These are phyloP conservation scores for Holacanthus passer DNA, from an alignment of 2,113 vertebrate genomes.

Conservation along the genomic window DNA sequence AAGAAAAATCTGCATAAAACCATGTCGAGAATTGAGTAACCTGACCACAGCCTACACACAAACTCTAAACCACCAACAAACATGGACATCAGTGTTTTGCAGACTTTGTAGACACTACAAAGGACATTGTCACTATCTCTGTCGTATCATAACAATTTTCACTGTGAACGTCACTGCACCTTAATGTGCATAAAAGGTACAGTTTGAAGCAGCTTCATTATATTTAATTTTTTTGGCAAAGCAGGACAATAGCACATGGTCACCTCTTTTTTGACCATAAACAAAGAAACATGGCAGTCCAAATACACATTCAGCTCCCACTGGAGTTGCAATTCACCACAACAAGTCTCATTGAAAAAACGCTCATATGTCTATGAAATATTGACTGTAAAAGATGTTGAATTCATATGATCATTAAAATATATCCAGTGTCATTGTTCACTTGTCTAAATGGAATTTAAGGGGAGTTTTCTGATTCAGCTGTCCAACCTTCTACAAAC, in stretches of 20 bases:
- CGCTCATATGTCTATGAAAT: neutral
- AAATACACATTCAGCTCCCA: neutral
- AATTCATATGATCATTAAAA: neutral
- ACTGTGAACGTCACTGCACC: neutral
- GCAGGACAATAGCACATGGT: neutral
- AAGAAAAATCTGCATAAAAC: no score
- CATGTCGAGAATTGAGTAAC: no score
- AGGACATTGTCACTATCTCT: neutral
- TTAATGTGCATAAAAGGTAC: neutral
- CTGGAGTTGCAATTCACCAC: neutral
- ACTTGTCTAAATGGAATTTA: neutral
- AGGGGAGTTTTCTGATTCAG: neutral
- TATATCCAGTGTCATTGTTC: neutral
- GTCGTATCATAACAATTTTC: neutral
- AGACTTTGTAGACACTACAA: constrained; percentile 25
- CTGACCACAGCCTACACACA: no score
- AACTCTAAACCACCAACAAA: neutral
- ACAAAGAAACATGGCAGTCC: constrained; percentile 27
- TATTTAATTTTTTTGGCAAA: neutral
- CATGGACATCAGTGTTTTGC: constrained; percentile 20
- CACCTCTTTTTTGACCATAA: constrained; percentile 9
- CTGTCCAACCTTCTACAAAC: neutral
- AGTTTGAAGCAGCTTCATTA: neutral
- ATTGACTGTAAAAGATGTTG: neutral
- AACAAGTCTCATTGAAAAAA: neutral